Evolutionary conservation across 1,140 invertebrate species (phyloP).

Genomic region (Plutomurus gul): DNA sequence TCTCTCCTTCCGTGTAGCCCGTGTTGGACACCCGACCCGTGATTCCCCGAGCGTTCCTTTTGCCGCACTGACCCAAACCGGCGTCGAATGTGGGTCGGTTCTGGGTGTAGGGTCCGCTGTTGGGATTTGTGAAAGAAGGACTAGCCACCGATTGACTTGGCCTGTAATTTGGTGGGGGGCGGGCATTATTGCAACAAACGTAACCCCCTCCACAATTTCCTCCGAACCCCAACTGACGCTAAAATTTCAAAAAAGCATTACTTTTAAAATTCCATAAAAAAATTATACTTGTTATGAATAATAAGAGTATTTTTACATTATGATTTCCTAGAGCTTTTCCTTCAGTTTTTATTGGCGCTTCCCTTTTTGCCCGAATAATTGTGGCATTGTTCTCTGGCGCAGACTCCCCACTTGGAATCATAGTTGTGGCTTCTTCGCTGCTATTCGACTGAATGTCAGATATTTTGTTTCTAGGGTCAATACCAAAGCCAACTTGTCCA

Average conservation of each 20-base stretch:
- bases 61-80: constrained; percentile 66
- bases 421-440: constrained; percentile 28
- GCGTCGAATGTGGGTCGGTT: constrained; percentile 52
- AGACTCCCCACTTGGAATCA: background rate
- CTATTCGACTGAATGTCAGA: constrained; percentile 47
- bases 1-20: constrained; percentile 83
- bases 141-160: background rate
- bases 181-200: constrained; percentile 49
- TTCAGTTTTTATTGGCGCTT: background rate
- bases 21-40: constrained; percentile 76
- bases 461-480: constrained; percentile 49
- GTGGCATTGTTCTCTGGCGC: background rate
- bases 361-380: background rate
- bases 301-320: background rate
- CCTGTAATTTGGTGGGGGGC: background rate
- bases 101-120: constrained; percentile 1
- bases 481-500: constrained; percentile 52
- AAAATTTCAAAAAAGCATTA: background rate
- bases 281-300: background rate
- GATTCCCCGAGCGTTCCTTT: constrained; percentile 80
- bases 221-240: constrained; percentile 50
- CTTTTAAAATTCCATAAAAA: too few relatives aligned
- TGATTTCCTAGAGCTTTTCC: too few relatives aligned
- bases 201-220: constrained; percentile 44
- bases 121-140: background rate